phyloP scores from a whole-genome alignment of 2,113 vertebrate genomes.

The Chelonoidis abingdonii region DNA sequence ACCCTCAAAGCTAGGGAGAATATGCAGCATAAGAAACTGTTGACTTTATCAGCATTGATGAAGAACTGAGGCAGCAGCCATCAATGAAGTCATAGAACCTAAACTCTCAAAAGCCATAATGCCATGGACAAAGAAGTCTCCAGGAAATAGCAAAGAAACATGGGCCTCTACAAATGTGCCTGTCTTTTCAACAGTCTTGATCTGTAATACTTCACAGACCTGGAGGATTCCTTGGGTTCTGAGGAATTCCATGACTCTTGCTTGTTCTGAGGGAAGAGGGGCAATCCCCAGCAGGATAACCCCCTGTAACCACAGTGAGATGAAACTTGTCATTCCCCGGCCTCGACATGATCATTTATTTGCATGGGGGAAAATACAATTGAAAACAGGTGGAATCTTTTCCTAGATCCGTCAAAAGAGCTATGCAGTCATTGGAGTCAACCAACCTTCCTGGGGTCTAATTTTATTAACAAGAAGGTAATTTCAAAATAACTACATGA shows the following conservation, averaged over 20 bases:
- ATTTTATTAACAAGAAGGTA: neutral
- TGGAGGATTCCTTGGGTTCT: neutral
- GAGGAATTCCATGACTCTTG: neutral
- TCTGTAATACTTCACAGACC: neutral
- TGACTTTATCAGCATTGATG: neutral
- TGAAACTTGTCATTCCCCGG: neutral
- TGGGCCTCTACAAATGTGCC: neutral
- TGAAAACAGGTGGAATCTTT: constrained; percentile 1
- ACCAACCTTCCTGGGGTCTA: neutral
- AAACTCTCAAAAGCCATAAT: neutral
- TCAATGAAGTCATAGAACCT: neutral
- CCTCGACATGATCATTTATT: neutral
- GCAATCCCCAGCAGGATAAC: neutral
- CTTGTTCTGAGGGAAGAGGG: neutral
- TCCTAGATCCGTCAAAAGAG: neutral
- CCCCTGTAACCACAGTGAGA: neutral
- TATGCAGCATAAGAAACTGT: neutral
- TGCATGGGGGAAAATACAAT: neutral
- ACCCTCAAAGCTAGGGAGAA: neutral
- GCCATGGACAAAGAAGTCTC: neutral
- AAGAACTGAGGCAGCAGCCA: neutral
- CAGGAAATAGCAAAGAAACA: neutral
- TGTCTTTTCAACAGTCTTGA: neutral
- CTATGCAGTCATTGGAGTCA: neutral
- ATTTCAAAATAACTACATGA: neutral